Conservation (phyloP, 2,113 vertebrate species). For the Pseudorasbora parva region DNA sequence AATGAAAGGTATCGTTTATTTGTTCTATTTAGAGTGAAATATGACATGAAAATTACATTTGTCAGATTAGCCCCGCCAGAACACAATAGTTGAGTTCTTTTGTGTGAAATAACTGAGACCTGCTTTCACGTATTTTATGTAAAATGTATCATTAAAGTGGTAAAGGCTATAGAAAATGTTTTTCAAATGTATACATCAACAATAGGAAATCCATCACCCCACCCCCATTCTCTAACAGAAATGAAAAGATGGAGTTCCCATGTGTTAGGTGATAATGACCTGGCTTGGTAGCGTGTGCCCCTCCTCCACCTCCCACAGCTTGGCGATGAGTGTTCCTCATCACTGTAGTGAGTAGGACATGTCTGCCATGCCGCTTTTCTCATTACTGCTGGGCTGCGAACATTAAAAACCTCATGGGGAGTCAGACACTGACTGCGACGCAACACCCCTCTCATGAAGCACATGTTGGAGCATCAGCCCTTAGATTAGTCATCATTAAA, state of each 20-base stretch:
- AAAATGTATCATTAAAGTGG: neutral
- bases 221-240: constrained; percentile 7
- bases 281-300: constrained; percentile 21
- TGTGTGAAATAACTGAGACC: neutral
- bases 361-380: constrained; percentile 4
- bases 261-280: constrained; percentile 55
- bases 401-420: constrained; percentile 8
- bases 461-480: constrained; percentile 29
- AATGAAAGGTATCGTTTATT: neutral
- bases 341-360: constrained; percentile 6
- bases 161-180: neutral
- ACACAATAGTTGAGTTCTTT: neutral
- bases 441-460: constrained; percentile 23
- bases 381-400: constrained; percentile 34
- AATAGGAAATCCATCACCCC: constrained; percentile 7
- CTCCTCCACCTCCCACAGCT: constrained; percentile 6
- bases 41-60: neutral
- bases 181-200: neutral
- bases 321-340: neutral
- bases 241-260: constrained; percentile 28
- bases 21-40: neutral
- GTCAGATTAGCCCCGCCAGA: neutral
- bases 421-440: constrained; percentile 4
- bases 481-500: constrained; percentile 52
- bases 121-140: neutral